Evolutionary conservation across 1,140 invertebrate species (phyloP).

Genomic region (Papilio xuthus): DNA sequence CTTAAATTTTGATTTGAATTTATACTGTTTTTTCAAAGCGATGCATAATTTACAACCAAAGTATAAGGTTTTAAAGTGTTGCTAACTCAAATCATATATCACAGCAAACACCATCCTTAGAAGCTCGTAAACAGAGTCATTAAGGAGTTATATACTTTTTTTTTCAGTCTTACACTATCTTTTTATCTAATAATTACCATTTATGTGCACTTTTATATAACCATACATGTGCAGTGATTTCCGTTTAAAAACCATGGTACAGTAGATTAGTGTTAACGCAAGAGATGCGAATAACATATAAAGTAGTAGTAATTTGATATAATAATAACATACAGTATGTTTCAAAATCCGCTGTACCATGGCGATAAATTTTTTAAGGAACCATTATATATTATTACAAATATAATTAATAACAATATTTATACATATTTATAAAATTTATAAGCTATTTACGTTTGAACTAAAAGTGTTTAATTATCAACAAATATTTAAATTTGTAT

Average conservation of each 20-base stretch:
- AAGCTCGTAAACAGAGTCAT: conserved; percentile 51
- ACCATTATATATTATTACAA: conserved; percentile 64
- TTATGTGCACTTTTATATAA: conserved; percentile 69
- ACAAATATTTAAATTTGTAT: conserved; percentile 21
- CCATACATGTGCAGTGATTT: conserved; percentile 63
- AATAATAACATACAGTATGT: conserved; percentile 32
- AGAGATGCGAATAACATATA: conserved; percentile 14
- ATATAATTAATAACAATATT: conserved; percentile 71
- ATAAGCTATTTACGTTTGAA: conserved; percentile 43
- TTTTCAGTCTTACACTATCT: conserved; percentile 76
- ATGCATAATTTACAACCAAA: not conserved
- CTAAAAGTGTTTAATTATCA: conserved; percentile 18
- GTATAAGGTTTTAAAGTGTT: conserved; percentile 23
- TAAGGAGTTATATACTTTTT: conserved; percentile 53
- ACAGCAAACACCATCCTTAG: conserved; percentile 62
- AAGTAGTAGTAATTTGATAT: too few relatives aligned
- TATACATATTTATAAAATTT: conserved; percentile 57
- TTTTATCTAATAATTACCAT: conserved; percentile 59
- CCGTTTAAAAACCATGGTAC: conserved; percentile 53
- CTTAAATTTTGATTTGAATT: too few relatives aligned
- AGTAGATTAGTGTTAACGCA: conserved; percentile 50
- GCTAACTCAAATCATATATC: conserved; percentile 53
- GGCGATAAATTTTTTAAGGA: conserved; percentile 61
- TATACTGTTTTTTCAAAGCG: too few relatives aligned
- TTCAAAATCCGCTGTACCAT: conserved; percentile 54